Conservation (phyloP, 1,140 invertebrate genomes). For the Lerema accius region DNA sequence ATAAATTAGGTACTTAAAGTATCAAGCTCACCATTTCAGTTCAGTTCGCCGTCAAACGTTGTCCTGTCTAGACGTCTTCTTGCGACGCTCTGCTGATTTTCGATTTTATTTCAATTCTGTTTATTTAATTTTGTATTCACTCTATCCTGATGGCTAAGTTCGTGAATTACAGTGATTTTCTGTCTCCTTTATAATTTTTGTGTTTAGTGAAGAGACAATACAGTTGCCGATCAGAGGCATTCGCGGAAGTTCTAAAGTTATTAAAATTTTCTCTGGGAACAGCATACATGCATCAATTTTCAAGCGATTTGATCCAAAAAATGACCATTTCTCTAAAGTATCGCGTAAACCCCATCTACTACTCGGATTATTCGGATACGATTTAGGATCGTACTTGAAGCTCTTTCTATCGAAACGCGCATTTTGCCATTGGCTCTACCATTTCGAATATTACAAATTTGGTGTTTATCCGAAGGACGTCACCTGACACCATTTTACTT, state of each 20-base stretch:
- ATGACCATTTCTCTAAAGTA: slow-evolving; percentile 83
- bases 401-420: slow-evolving; percentile 49
- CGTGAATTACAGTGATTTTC: slow-evolving; percentile 67
- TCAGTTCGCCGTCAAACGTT: slow-evolving; percentile 44
- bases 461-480: slow-evolving; percentile 76
- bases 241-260: slow-evolving; percentile 38
- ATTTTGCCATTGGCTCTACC: slow-evolving; percentile 74
- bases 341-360: slow-evolving; percentile 85
- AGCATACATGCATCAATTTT: slow-evolving; percentile 76
- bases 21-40: slow-evolving; percentile 41
- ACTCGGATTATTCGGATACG: slow-evolving; percentile 86
- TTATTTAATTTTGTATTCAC: slow-evolving; percentile 34
- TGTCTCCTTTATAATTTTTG: slow-evolving; percentile 66
- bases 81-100: slow-evolving; percentile 2
- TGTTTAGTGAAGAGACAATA: slow-evolving; percentile 41
- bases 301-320: slow-evolving; percentile 71
- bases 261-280: slow-evolving; percentile 67
- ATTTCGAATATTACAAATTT: slow-evolving; percentile 77
- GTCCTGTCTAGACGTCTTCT: slow-evolving; percentile 36
- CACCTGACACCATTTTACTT: slow-evolving; percentile 54
- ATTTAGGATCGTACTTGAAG: slow-evolving; percentile 64
- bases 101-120: slow-evolving; percentile 19
- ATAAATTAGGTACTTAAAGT: slow-evolving; percentile 59
- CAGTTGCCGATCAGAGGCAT: slow-evolving; percentile 10
- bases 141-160: slow-evolving; percentile 73